Evolutionary conservation across 2,797 vertebrate genomes (phyloP), one percentile per base, ranked within the genome.

Genomic region (Eulemur rubriventer): DNA sequence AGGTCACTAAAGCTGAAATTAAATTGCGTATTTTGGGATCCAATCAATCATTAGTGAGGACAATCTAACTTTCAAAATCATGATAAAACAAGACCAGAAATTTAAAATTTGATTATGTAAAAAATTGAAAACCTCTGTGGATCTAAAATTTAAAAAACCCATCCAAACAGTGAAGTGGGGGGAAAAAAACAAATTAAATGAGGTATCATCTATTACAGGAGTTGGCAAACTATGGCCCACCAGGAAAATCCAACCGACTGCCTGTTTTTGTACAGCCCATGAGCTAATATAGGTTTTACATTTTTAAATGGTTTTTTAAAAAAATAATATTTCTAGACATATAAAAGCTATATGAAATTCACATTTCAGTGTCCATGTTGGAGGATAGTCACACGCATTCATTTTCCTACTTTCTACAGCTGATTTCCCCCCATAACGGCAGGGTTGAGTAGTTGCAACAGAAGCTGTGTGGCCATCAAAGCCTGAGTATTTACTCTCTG

Each of bases 51-150:
- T 94, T 67, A 85, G 46, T 46, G 83, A 89, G 6, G 22, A 78
- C 52, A 78, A 35, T 63, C 35, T 80, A 85, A 84, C 35, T n/a
- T 96, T 91, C 81, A 88, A 96, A 97, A 94, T 48, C 61, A 73
- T 57, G 46, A 69, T 50, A 70, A 86, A 96, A 96, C 81, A 84
- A 18, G 6, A 76, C 17, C 10, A 38, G 7, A 93, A 80, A 81
- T n/a, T 87, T 63, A 33, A 28, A 67, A 63, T 65, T 52, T 70
- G 12, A 73, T 86, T 41, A 93, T 35, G 2, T 61, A 75, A 57
- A 79, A 75, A 88, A 35, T 13, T 38, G 52, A 43, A 63, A 63
- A 69, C 11, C 70, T 97, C 35, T 73, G 1, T 35, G 67, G 38
- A 28, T n/a, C 67, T 86, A 87, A 73, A 76, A 65, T 65, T 18